Percentiles rank a stretch among this genome's conserved stretches.
phyloP scores from a whole-genome alignment of 2,113 vertebrate species.

The Pao palembangensis region DNA sequence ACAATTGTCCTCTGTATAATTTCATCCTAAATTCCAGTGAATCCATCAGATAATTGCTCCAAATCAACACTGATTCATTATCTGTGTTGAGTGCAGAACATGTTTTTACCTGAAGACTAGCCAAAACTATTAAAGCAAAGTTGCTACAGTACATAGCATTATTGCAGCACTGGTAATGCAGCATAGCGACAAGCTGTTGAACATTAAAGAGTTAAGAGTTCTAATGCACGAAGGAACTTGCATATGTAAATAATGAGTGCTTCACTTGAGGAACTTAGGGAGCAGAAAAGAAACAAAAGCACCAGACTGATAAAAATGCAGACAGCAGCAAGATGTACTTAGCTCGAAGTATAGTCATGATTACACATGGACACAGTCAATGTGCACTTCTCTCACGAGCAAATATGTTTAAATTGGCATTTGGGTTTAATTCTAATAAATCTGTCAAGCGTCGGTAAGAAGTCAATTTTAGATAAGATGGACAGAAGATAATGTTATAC shows the following conservation, averaged over 20 bases:
- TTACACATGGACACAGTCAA: constrained; percentile 7
- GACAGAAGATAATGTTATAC: constrained; percentile 37
- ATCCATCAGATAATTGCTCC: constrained; percentile 17
- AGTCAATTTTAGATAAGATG: constrained; percentile 29
- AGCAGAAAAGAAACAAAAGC: constrained; percentile 17
- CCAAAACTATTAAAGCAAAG: constrained; percentile 20
- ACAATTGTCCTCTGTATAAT: constrained; percentile 16
- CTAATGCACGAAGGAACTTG: constrained; percentile 11
- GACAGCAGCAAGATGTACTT: constrained; percentile 27
- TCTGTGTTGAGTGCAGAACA: constrained; percentile 19
- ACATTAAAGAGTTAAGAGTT: background rate
- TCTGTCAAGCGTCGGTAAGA: constrained; percentile 6
- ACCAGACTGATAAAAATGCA: constrained; percentile 24
- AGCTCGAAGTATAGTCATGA: constrained; percentile 23
- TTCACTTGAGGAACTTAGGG: constrained; percentile 7
- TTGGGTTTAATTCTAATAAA: constrained; percentile 9
- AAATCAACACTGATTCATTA: constrained; percentile 16
- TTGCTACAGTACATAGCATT: constrained; percentile 30
- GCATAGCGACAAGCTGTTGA: constrained; percentile 17
- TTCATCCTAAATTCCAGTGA: constrained; percentile 20
- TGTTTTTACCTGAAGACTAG: constrained; percentile 8
- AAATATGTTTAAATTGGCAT: constrained; percentile 12
- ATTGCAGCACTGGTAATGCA: constrained; percentile 45
- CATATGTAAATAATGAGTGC: constrained; percentile 21
- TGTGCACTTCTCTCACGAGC: constrained; percentile 11